Conservation (phyloP, 2,113 vertebrate genomes). For the Pavo muticus region DNA sequence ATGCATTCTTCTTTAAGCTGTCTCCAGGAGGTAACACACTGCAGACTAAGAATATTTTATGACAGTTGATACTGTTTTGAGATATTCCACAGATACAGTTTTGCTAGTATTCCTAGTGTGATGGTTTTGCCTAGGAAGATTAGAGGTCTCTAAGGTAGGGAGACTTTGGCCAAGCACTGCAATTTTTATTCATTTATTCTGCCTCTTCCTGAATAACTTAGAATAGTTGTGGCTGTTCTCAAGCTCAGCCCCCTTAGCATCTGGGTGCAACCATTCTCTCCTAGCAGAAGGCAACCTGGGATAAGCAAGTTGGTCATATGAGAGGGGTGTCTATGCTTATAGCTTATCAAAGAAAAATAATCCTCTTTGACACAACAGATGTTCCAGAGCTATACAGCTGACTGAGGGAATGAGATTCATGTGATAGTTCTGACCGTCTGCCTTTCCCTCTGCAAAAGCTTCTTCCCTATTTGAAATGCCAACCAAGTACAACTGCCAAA, state of each 20-base stretch:
- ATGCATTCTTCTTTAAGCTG: background rate
- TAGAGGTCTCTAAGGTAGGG: background rate
- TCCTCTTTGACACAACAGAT: background rate
- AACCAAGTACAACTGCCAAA: background rate
- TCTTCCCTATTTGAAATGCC: background rate
- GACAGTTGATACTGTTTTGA: background rate
- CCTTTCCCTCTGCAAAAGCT: background rate
- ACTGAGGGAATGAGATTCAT: background rate
- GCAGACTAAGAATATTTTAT: background rate
- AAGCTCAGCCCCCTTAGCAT: background rate
- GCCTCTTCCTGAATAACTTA: background rate
- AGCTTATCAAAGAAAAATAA: background rate
- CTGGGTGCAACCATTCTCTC: background rate
- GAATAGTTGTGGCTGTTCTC: background rate
- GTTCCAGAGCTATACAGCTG: background rate
- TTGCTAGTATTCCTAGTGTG: background rate
- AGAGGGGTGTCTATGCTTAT: background rate
- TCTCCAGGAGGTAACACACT: background rate
- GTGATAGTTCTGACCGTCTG: accelerated
- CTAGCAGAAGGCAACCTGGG: background rate
- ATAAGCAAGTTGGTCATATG: background rate
- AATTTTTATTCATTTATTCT: background rate
- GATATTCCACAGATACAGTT: background rate
- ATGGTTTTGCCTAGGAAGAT: background rate
- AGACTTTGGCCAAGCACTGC: background rate